Base-by-base conservation (phyloP, 2,888 invertebrate species). In the Oasisia sp. region DNA sequence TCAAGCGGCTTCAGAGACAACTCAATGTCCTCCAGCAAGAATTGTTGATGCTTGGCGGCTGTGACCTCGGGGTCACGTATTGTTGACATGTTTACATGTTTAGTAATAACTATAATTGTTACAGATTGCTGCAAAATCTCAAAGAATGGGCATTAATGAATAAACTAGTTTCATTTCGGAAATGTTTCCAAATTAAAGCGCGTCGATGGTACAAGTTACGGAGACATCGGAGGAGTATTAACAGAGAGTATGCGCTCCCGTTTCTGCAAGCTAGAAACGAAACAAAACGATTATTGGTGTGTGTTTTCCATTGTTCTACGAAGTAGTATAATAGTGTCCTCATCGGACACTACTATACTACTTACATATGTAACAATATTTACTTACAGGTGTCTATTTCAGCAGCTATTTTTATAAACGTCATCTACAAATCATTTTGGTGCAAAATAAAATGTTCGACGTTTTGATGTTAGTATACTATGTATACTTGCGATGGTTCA, bases 1-100 rank as follows among this genome's bases (percentile, higher is more conserved):
- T 74, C 19, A 74, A 74, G n/a, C 27, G 74, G 14, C 74, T 74
- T 5, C 74, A 74, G 74, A 27, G 8, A 74, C 74, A 74, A 19
- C 74, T 74, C 27, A 74, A 74, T 74, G 74, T 74, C 74, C 74
- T 74, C 14, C 74, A 74, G n/a, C n/a, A 74, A n/a, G 74, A 74
- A 27, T 74, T 74, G 74, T 27, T 74, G 27, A 74, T n/a, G n/a
- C 74, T 74, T n/a, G 74, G 74, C 0, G 74, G 74, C 7, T 19
- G 74, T 74, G 74, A 74, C 74, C 74, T 74, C n/a, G 74, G n/a
- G n/a, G 74, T 74, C 7, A 74, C 74, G n/a, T 74, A 74, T 74
- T 74, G 14, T 74, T 74, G 74, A 74, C 74, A n/a, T 74, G 27
- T 74, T 27, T 74, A n/a, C 5, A 19, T 27, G 5, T 74, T 74